These are phyloP conservation scores for Cottus gobio DNA, from an alignment of 2,113 vertebrate species.

Conservation along the genomic window DNA sequence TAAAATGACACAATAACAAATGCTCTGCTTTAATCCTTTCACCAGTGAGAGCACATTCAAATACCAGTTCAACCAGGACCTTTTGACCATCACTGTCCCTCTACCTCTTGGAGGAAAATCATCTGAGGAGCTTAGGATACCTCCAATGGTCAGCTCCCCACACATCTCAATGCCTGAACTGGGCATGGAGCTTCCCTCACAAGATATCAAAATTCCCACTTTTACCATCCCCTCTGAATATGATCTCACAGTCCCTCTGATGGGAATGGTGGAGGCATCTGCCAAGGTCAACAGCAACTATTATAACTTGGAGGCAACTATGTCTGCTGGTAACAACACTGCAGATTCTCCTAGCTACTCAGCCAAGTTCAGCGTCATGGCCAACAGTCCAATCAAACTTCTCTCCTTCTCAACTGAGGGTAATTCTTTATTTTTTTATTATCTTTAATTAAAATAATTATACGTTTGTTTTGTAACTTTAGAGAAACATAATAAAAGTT, in stretches of 20 bases:
- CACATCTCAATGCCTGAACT: constrained; percentile 80
- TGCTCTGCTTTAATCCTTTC: constrained; percentile 54
- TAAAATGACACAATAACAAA: constrained; percentile 11
- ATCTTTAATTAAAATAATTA: not conserved
- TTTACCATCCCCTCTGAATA: constrained; percentile 86
- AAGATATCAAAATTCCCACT: constrained; percentile 81
- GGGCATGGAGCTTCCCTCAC: constrained; percentile 80
- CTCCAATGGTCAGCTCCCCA: constrained; percentile 78
- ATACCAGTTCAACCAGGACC: constrained; percentile 86
- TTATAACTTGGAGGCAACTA: constrained; percentile 89
- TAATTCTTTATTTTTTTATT: constrained; percentile 66
- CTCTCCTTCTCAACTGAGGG: constrained; percentile 89
- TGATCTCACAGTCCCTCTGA: constrained; percentile 84
- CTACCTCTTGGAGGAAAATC: constrained; percentile 90
- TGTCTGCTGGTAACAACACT: constrained; percentile 84
- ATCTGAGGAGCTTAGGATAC: constrained; percentile 83
- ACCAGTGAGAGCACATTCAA: constrained; percentile 86
- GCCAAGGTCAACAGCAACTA: constrained; percentile 88
- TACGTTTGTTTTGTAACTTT: not conserved
- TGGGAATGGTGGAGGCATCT: constrained; percentile 86
- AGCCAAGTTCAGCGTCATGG: constrained; percentile 79
- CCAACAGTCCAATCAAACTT: constrained; percentile 83
- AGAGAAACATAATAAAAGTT: not conserved
- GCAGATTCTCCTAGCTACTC: constrained; percentile 65
- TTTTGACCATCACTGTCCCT: constrained; percentile 82